These are phyloP conservation scores for Hydrotaea cyrtoneurina DNA, from an alignment of 2,888 invertebrate species.

Conservation along the genomic window DNA sequence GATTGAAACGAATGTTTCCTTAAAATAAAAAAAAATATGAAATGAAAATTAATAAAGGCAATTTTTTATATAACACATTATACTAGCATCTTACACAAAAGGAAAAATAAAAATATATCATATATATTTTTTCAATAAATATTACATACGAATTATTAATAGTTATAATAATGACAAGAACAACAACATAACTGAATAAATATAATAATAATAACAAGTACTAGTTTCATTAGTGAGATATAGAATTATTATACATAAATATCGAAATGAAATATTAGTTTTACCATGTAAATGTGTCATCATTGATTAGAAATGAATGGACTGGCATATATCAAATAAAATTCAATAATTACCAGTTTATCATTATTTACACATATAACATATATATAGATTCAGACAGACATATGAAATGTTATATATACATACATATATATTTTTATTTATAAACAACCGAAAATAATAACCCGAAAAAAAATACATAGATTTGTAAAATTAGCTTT, in stretches of 20 bases:
- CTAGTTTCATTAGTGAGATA: slow-evolving; percentile 17
- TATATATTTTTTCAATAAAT: slow-evolving; percentile 63
- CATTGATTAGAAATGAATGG: not conserved
- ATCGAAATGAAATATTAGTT: slow-evolving; percentile 1
- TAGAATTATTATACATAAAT: slow-evolving; percentile 7
- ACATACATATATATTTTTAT: slow-evolving; percentile 32
- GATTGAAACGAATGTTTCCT: slow-evolving; percentile 65
- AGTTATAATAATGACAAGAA: too few relatives aligned
- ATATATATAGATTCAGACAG: slow-evolving; percentile 19
- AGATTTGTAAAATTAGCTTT: slow-evolving; percentile 44
- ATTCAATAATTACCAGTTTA: slow-evolving; percentile 39
- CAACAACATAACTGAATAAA: not conserved
- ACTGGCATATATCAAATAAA: slow-evolving; percentile 27
- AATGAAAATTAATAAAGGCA: slow-evolving; percentile 35
- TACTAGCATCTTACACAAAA: slow-evolving; percentile 24
- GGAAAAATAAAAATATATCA: slow-evolving; percentile 57
- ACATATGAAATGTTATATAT: slow-evolving; percentile 43
- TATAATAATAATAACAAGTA: not conserved
- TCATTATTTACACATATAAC: slow-evolving; percentile 45
- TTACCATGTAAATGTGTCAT: too few relatives aligned
- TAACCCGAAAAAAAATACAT: slow-evolving; percentile 27
- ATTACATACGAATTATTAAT: slow-evolving; percentile 37
- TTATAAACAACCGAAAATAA: slow-evolving; percentile 24
- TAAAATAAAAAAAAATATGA: slow-evolving; percentile 45
- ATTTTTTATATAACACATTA: slow-evolving; percentile 7